Evolutionary conservation across 2,113 vertebrate species (phyloP), one percentile per base, ranked within the genome.

Genomic region (Calyptommatus sinebrachiatus): DNA sequence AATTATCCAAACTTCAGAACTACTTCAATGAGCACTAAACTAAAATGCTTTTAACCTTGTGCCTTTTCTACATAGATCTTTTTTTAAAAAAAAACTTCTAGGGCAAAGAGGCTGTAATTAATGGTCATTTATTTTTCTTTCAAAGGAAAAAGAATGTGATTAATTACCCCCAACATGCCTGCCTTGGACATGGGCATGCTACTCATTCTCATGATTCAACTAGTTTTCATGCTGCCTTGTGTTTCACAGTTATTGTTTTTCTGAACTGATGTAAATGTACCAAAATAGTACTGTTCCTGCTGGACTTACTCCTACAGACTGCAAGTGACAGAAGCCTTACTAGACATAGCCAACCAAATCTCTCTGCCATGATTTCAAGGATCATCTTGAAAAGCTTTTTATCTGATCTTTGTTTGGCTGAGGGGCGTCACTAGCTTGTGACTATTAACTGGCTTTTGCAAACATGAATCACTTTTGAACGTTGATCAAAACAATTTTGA

Each of bases 221-320:
- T 69, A 60, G 60, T n/a, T 65, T 79, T 14, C 26, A 45, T 69
- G 65, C 66, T 45, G 61, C 31, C 24, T 62, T 20, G 74, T 46
- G 53, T 76, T 81, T 70, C 69, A 65, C 60, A 46, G 60, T 35
- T 29, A 20, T n/a, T n/a, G n/a, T 50, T 63, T 72, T 60, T 65
- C 18, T 29, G 41, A 79, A 79, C n/a, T 46, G 18, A 46, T 71
- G 28, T 62, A 60, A 16, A 46, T 21, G 3, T 71, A 48, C 69
- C 22, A 28, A 72, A 79, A 79, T 78, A 71, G 68, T n/a, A 41
- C n/a, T 61, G 35, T 79, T 78, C 57, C 72, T 72, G 71, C 69
- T 65, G 57, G 7, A 61, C 9, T 79, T 65, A 26, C n/a, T 79
- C 69, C 60, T 22, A 31, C 57, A 46, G 60, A 71, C 7, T 48